Evolutionary conservation across 2,888 invertebrate genomes (phyloP).

Genomic region (Pollenia griseotomentosa): DNA sequence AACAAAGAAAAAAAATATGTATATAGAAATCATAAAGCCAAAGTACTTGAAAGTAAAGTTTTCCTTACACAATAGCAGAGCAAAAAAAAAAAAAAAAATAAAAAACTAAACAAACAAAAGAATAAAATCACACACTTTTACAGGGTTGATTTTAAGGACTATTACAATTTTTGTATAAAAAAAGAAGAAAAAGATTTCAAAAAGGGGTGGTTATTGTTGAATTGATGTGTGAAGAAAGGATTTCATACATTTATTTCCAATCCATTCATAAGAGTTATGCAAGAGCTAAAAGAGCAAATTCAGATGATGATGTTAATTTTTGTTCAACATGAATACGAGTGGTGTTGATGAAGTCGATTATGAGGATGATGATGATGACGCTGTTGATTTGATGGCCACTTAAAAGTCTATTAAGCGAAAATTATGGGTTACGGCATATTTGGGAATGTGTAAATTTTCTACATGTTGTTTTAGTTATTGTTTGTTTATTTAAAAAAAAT

Average conservation of each 20-base stretch:
- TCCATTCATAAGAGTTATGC: not conserved
- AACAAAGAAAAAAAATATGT: conserved; percentile 14
- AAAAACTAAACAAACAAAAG: conserved; percentile 22
- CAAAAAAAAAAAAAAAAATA: conserved; percentile 36
- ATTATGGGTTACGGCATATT: conserved; percentile 72
- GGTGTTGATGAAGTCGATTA: conserved; percentile 32
- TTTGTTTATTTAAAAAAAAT: conserved; percentile 57
- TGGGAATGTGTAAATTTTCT: conserved; percentile 28
- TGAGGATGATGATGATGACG: conserved; percentile 51
- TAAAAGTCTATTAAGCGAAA: conserved; percentile 73
- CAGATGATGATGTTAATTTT: conserved; percentile 25
- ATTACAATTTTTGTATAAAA: conserved; percentile 40
- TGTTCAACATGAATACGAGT: conserved; percentile 15
- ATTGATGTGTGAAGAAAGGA: conserved; percentile 69
- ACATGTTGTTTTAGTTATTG: conserved; percentile 40
- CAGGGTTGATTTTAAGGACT: conserved; percentile 67
- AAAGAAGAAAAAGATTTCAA: conserved; percentile 12
- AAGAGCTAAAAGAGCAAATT: conserved; percentile 38
- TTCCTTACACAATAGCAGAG: conserved; percentile 20
- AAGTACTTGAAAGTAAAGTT: conserved; percentile 62
- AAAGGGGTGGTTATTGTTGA: conserved; percentile 47
- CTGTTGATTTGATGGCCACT: conserved; percentile 71
- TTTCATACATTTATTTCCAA: conserved; percentile 35
- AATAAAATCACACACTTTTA: conserved; percentile 61
- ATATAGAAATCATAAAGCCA: conserved; percentile 59